phyloP scores from a whole-genome alignment of 2,797 vertebrate species.

The Astyanax mexicanus region DNA sequence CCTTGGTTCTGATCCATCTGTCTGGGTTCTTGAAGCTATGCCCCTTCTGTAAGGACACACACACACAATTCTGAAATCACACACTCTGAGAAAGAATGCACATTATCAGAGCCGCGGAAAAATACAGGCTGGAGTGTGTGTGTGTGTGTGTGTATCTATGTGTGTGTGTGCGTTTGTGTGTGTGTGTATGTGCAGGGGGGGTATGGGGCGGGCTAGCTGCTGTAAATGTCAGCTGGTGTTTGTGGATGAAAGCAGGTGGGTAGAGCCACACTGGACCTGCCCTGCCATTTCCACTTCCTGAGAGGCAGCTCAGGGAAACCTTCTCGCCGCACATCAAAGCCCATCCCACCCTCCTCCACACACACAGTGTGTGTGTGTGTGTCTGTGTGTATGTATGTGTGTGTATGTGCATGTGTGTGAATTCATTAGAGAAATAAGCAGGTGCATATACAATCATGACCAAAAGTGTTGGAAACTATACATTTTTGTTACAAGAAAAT shows the following conservation, averaged over 20 bases:
- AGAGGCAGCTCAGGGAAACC: constrained; percentile 32
- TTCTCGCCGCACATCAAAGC: constrained; percentile 55
- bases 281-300: constrained; percentile 40
- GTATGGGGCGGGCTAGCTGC: background rate
- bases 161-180: background rate
- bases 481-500: no score
- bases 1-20: no score
- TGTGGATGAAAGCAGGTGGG: constrained; percentile 53
- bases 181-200: background rate
- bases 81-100: no score
- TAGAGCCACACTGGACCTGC: constrained; percentile 15
- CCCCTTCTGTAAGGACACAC: no score
- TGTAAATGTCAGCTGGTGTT: constrained; percentile 58
- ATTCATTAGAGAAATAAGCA: background rate
- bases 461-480: no score
- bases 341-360: constrained; percentile 25
- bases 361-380: background rate
- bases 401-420: constrained; percentile 6
- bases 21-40: no score
- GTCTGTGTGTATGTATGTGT: background rate
- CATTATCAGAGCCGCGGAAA: no score
- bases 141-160: no score
- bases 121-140: no score
- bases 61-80: background rate
- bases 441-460: no score